Evolutionary conservation across 2,888 invertebrate genomes (phyloP), one percentile per base, ranked within the genome.

Genomic region (Pseudeuparius sepicola): DNA sequence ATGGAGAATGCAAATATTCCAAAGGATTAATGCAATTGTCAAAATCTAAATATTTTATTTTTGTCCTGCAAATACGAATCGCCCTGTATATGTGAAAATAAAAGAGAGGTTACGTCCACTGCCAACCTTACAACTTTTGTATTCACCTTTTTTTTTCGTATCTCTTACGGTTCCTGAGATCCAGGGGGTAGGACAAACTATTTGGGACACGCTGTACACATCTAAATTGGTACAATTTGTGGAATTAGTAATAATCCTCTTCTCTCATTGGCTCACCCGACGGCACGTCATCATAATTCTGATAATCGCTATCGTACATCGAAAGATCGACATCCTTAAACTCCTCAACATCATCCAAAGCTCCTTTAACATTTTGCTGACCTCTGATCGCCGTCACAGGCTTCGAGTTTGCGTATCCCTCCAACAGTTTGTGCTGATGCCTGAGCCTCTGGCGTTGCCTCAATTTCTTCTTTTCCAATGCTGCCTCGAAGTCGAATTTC

Each of bases 401-500:
- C 4, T 49, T 9, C 7, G 18, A 7, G 18, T 31, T 12, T 3
- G 44, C 44, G 34, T 49, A 56, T 9, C 53, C 59, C 41, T 60
- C 52, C 5, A 61, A 39, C 15, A 54, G 31, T 37, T 49, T 49
- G 20, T 56, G 51, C 23, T 60, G 55, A 36, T 59, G 56, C 17
- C 55, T 46, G 26, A 56, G 36, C 24, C 41, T 34, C 46, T 53
- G 35, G 51, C 61, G 64, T 13, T 70, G 67, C 47, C 70, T 70
- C 34, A 66, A 62, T 26, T 67, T 65, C 42, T 73, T 71, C 14
- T 66, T 63, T 24, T 68, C 65, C 60, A 73, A 65, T 3, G 70
- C 73, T 30, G 66, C 64, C 44, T 73, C 69, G 23, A 74, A 57
- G 53, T 75, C 71, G 51, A 74, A 74, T 32, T 70, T 64, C 36